Conservation (phyloP, 1,140 invertebrate genomes). For the Ceratoteleas bidentatus region DNA sequence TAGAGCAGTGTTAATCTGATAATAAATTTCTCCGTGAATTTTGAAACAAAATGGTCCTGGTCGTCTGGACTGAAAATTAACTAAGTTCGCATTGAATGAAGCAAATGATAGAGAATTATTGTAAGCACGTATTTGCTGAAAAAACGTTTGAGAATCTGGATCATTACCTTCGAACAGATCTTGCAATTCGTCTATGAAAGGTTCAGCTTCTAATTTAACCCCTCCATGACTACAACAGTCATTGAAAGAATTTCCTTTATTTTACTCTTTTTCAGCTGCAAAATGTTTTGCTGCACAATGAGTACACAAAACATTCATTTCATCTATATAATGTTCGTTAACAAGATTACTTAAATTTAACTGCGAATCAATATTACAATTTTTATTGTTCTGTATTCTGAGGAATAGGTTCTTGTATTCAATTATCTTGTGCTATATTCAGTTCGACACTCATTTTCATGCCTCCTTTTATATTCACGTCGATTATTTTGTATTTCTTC, state of each 20-base stretch:
- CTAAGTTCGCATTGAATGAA: background rate
- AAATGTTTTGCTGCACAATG: background rate
- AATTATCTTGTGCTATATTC: background rate
- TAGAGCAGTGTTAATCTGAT: no score
- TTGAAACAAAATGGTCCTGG: background rate
- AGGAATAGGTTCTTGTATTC: background rate
- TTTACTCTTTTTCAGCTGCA: background rate
- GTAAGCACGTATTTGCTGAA: slow-evolving; percentile 6
- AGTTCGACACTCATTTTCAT: background rate
- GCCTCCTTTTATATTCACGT: background rate
- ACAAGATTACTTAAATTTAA: background rate
- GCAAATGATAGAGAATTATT: slow-evolving; percentile 7
- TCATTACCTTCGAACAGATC: background rate
- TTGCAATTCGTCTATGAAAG: background rate
- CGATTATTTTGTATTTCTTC: background rate
- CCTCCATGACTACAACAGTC: background rate
- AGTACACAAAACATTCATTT: background rate
- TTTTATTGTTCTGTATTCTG: background rate
- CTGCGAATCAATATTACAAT: background rate
- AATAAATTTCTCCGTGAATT: no score
- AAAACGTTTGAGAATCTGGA: background rate
- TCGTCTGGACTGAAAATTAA: slow-evolving; percentile 1
- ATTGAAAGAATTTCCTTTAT: background rate
- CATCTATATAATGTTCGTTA: background rate
- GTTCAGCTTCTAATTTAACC: background rate